Base-by-base conservation (phyloP, 1,140 invertebrate species). In the Cydia fagiglandana region DNA sequence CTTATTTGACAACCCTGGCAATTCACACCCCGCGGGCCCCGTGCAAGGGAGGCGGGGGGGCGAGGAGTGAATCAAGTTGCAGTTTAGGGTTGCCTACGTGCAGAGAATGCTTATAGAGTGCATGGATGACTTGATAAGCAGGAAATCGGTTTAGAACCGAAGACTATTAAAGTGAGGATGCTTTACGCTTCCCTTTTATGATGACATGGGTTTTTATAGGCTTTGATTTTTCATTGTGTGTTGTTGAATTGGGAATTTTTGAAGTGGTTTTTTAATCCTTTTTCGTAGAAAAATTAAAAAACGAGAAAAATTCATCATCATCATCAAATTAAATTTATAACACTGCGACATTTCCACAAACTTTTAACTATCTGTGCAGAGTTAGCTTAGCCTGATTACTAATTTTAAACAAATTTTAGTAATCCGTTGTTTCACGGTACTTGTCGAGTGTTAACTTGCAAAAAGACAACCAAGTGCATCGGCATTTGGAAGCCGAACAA, bases 1-100 rank as follows among this genome's bases (percentile, higher is more conserved):
- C 89, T 91, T 91, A 91, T 91, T 91, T 88, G 87, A 85, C 85
- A 86, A 79, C 83, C 86, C 86, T 83, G 81, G 81, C 80, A 84
- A 84, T 86, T 89, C 89, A 80, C 77, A 87, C 86, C 88, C 87
- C 84, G 86, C 86, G 79, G 75, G 76, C 56, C 64, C 73, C 45
- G 10, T 7, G 20, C 6, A n/a, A 2, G 56, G 64, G 64, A 17
- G 76, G 76, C 7, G 20, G 17, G 20, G 56, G 56, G 56, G 2
- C 4, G 68, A 45, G 28, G 77, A 77, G 76, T 85, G 80, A 83
- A 81, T 82, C 80, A 81, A 81, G 83, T 7, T 81, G 81, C 77
- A 81, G 80, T 79, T 78, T 78, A 70, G 73, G 50, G 61, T 73
- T 73, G 47, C 20, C 41, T 20, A 73, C 73, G 66, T 45, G 66